These are phyloP conservation scores for Ivindomyrus marchei DNA, from an alignment of 2,113 vertebrate species.

Conservation along the genomic window DNA sequence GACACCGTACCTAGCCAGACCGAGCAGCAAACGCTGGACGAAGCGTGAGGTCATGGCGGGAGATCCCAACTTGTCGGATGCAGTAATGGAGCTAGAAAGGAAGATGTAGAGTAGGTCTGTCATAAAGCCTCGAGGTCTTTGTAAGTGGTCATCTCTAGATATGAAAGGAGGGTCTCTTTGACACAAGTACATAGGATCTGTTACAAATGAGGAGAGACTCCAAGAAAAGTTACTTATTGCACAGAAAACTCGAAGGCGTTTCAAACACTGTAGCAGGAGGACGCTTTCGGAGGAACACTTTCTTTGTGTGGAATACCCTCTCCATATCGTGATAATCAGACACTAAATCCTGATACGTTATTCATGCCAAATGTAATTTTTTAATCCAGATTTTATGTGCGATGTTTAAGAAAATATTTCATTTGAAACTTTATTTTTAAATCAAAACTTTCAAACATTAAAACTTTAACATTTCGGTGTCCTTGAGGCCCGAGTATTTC, in stretches of 20 bases:
- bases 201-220: neutral
- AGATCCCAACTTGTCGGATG: neutral
- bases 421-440: neutral
- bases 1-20: neutral
- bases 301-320: neutral
- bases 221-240: neutral
- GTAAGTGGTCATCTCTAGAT: neutral
- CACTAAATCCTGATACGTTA: neutral
- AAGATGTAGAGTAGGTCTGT: neutral
- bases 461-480: neutral
- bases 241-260: neutral
- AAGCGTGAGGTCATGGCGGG: neutral
- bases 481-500: neutral
- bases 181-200: neutral
- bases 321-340: neutral
- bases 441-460: neutral
- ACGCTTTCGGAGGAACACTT: too few relatives aligned
- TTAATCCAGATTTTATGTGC: neutral
- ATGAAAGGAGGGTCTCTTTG: neutral
- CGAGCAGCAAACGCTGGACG: neutral
- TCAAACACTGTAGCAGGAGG: neutral
- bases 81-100: neutral
- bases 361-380: neutral
- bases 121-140: neutral
- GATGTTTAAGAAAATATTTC: neutral